These are phyloP conservation scores for Aproaerema taeniolella DNA, from an alignment of 2,888 invertebrate species.

Conservation along the genomic window DNA sequence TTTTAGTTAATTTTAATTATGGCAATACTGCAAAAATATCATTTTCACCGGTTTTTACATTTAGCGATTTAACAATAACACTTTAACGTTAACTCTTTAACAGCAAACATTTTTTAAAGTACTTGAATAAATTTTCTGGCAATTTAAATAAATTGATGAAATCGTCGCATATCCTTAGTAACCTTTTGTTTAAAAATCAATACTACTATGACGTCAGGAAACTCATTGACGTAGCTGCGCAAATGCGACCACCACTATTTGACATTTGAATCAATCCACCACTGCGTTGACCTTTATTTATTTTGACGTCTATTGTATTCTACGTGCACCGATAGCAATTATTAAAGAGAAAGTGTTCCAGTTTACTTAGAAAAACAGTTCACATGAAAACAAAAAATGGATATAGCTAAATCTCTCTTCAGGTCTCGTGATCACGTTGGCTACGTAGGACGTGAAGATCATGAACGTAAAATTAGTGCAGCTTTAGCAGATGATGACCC, in stretches of 20 bases:
- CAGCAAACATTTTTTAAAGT: too few species aligned
- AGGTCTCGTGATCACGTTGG: conserved; percentile 91
- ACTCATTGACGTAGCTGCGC: background rate
- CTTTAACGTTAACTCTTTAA: too few species aligned
- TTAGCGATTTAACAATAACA: too few species aligned
- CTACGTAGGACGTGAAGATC: conserved; percentile 92
- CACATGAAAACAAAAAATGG: conserved; percentile 78
- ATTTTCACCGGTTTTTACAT: too few species aligned
- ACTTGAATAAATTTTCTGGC: background rate
- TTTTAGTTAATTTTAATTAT: conserved; percentile 6
- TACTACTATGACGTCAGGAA: conserved; percentile 9
- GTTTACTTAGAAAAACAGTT: conserved; percentile 4
- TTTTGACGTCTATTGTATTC: conserved; percentile 25
- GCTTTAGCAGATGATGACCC: conserved; percentile 88
- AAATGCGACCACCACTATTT: conserved; percentile 9
- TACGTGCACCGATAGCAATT: conserved; percentile 4
- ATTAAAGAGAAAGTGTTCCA: conserved; percentile 12
- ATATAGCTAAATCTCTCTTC: conserved; percentile 94
- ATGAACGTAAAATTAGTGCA: conserved; percentile 87
- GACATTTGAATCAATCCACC: conserved; percentile 25
- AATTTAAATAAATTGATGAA: background rate
- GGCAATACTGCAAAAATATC: too few species aligned
- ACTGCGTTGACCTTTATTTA: conserved; percentile 28
- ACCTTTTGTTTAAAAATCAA: conserved; percentile 8
- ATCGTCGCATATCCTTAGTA: too few species aligned